Evolutionary conservation across 1,140 invertebrate species (phyloP), one percentile per base, ranked within the genome.

Genomic region (Oryctes rhinoceros): DNA sequence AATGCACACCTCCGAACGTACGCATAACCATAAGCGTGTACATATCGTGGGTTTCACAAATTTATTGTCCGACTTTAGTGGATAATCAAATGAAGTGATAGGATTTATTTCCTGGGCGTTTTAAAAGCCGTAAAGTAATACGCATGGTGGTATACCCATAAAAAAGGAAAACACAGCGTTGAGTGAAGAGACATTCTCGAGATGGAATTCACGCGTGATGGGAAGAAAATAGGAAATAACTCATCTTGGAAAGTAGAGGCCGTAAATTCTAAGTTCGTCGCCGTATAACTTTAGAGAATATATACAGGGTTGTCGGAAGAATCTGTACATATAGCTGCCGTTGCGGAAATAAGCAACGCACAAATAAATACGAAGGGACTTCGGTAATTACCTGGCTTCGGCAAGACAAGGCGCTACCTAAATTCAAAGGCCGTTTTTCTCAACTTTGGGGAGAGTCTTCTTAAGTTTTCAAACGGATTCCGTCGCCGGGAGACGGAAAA

Each of bases 121-220:
- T 30, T 59, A 59, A 59, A 59, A 59, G 53, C 53, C n/a, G 53
- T 59, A 59, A 59, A 59, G 53, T 59, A 59, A 53, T 59, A 15
- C 18, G n/a, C 18, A 18, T 18, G 53, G 53, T 59, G 53, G 53
- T 59, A 59, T 59, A 59, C 18, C 53, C 53, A 59, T 59, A 59
- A 59, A 59, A 59, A 15, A 59, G n/a, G 53, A 59, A 59, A 59
- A 18, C 13, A n/a, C 15, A 59, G 53, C n/a, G 53, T 59, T 59
- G 53, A 59, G 53, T 59, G 53, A 59, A 15, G 53, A 18, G 53
- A 59, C 18, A 59, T 59, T 59, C n/a, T 59, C n/a, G 6, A 59
- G 18, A 18, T 59, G 53, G 53, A 59, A 59, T 44, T 59, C 53
- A n/a, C 18, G 13, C 18, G 18, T 59, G 53, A 59, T 59, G 13